Evolutionary conservation across 2,113 vertebrate species (phyloP), one percentile per base, ranked within the genome.

Genomic region (Gobius niger): DNA sequence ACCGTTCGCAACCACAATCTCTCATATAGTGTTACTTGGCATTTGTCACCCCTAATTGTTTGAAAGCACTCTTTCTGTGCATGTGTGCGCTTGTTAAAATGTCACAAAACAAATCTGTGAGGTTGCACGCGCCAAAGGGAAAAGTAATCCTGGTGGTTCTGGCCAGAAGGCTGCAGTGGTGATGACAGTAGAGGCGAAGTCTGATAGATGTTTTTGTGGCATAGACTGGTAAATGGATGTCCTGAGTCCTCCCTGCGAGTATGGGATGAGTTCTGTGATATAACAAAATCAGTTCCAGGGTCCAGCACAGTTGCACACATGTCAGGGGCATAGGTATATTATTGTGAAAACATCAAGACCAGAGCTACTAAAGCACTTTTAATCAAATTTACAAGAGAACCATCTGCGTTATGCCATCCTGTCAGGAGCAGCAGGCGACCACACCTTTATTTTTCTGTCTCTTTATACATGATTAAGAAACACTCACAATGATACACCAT

Each of bases 11-110:
- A 84, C 83, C 78, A 69, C 75, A 81, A 79, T 75, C 77, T 60
- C 79, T 66, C 68, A 67, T 81, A 66, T 82, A 77, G 70, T 70
- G 1, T 86, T 83, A 78, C 83, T 81, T 79, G 73, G 67, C 65
- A 74, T 76, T 83, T 76, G 80, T 77, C 67, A 59, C 40, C 52
- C 50, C 7, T 77, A 79, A 73, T 85, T 79, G 73, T 51, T 72
- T 64, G 47, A 82, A 82, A 60, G 68, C 49, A 11, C 12, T 72
- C 44, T 49, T 44, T 69, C 2, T 34, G 24, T 57, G 65, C 61
- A 52, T 68, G 65, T 68, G 75, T 59, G 44, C 67, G 74, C 56
- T 47, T 61, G 62, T 47, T 47, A 60, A 24, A 53, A 8, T 14
- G 10, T 75, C 65, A 50, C 7, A 13, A 7, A 66, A 56, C 69